These are phyloP conservation scores for Oegoconia quadripuncta DNA, from an alignment of 2,888 invertebrate species.

Conservation along the genomic window DNA sequence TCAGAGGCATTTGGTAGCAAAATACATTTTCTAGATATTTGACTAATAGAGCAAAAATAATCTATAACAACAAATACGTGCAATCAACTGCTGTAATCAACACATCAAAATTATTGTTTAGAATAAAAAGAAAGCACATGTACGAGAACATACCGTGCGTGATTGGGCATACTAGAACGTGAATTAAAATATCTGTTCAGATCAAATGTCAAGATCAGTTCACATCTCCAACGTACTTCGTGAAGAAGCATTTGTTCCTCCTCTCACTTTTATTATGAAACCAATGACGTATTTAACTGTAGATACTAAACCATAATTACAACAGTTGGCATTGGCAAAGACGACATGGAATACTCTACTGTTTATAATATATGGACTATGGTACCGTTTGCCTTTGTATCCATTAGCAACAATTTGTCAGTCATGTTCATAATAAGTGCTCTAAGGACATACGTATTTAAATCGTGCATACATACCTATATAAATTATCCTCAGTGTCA, in stretches of 20 bases:
- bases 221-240: slow-evolving; percentile 31
- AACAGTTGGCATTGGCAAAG: not conserved
- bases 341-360: not conserved
- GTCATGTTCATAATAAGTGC: too few relatives aligned
- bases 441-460: too few relatives aligned
- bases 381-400: too few relatives aligned
- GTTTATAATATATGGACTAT: not conserved
- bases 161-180: slow-evolving; percentile 22
- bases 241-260: slow-evolving; percentile 38
- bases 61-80: too few relatives aligned
- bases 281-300: slow-evolving; percentile 24
- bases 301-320: not conserved
- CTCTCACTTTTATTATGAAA: slow-evolving; percentile 58
- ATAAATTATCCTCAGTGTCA: too few relatives aligned
- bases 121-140: slow-evolving; percentile 26
- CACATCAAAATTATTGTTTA: too few relatives aligned
- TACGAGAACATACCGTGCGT: slow-evolving; percentile 19
- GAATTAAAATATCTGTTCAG: slow-evolving; percentile 40
- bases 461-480: too few relatives aligned
- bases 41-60: too few relatives aligned
- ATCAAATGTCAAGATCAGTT: slow-evolving; percentile 65
- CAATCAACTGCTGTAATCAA: not conserved
- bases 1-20: too few relatives aligned
- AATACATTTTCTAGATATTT: too few relatives aligned
- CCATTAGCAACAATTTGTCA: too few relatives aligned